These are phyloP conservation scores for Panthera tigris DNA, from an alignment of 2,113 vertebrate genomes.

Conservation along the genomic window DNA sequence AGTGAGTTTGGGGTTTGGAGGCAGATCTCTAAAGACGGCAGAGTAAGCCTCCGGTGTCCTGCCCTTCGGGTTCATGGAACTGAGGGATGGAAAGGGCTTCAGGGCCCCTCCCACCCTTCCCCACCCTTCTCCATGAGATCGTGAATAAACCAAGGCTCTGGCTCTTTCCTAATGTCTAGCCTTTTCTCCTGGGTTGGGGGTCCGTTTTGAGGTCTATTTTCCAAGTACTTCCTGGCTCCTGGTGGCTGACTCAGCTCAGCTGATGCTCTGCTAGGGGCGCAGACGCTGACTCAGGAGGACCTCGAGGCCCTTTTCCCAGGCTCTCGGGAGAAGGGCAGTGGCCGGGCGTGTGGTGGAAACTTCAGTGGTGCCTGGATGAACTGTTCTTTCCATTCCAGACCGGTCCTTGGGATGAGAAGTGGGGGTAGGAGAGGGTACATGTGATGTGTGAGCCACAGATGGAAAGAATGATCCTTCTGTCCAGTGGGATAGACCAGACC, in stretches of 20 bases:
- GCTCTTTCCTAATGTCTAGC: not conserved
- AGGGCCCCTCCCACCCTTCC: rapidly evolving
- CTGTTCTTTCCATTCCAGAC: conserved; percentile 21
- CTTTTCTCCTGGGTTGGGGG: not conserved
- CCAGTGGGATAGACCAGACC: not conserved
- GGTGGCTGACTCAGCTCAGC: conserved; percentile 47
- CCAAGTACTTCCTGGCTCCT: not conserved
- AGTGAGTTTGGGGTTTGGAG: not conserved
- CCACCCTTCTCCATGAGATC: not conserved
- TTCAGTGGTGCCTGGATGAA: not conserved
- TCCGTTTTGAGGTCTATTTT: not conserved
- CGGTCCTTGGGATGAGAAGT: not conserved
- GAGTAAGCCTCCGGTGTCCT: not conserved
- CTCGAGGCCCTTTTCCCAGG: not conserved
- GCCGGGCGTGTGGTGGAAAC: not conserved
- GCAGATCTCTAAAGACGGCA: not conserved
- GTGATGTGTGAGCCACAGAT: not conserved
- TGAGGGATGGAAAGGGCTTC: not conserved
- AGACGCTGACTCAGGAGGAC: conserved; percentile 46
- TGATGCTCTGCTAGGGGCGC: not conserved
- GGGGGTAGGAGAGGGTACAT: not conserved
- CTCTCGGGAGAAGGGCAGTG: not conserved
- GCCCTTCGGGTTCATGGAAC: not conserved
- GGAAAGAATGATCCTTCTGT: conserved; percentile 42
- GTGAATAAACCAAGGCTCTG: not conserved